A percentile compares a stretch with the other conserved stretches of the same genome.
Conservation (phyloP, 2,113 vertebrate species). For the Puntigrus tetrazona region DNA sequence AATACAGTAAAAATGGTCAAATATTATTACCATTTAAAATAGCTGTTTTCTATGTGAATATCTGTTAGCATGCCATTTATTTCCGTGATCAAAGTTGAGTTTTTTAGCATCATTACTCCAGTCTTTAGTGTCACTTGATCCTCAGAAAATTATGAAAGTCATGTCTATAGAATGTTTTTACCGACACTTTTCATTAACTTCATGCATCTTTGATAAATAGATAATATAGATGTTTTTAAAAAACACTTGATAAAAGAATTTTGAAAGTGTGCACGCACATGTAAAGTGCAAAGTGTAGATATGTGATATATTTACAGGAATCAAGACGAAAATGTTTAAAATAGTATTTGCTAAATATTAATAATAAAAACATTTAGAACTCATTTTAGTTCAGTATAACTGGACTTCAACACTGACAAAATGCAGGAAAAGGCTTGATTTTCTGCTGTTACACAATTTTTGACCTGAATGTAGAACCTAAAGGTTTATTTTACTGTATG, state of each 20-base stretch:
- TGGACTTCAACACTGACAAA: not conserved
- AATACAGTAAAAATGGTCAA: not conserved
- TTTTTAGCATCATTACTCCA: not conserved
- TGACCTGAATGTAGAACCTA: too few species aligned
- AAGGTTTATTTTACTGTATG: too few species aligned
- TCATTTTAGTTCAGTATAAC: not conserved
- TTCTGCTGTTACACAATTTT: too few species aligned
- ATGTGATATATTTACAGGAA: too few species aligned
- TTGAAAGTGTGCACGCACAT: not conserved
- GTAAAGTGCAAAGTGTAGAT: not conserved
- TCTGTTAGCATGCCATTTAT: not conserved
- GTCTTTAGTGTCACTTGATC: not conserved
- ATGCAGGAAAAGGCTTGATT: too few species aligned
- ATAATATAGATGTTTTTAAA: not conserved
- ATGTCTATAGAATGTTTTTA: too few species aligned
- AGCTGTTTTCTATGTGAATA: not conserved
- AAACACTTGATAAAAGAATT: too few species aligned
- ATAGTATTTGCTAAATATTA: too few species aligned
- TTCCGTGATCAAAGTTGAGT: not conserved
- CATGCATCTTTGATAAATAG: not conserved
- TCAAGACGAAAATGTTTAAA: too few species aligned
- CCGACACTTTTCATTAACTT: not conserved
- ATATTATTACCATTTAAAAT: not conserved
- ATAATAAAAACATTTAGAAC: not conserved
- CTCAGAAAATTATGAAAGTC: too few species aligned